phyloP scores from a whole-genome alignment of 2,113 vertebrate genomes.

The Centropus unirufus region DNA sequence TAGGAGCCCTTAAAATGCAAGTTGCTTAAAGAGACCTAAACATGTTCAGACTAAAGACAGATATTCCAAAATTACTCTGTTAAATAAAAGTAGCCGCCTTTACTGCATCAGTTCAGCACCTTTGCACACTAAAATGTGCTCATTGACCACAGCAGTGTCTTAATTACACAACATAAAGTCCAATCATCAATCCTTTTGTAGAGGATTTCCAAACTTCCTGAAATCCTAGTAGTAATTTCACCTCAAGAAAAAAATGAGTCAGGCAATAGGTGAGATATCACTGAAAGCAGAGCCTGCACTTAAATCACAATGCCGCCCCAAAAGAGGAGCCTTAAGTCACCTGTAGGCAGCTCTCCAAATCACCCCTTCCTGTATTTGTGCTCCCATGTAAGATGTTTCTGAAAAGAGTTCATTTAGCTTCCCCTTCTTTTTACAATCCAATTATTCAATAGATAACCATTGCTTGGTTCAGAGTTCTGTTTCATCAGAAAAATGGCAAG shows the following conservation, averaged over 20 bases:
- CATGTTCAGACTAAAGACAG: neutral
- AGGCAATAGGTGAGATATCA: too few species aligned
- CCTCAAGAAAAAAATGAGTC: too few species aligned
- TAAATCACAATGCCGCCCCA: too few species aligned
- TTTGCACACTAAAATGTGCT: neutral
- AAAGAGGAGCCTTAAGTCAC: neutral
- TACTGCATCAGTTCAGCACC: neutral
- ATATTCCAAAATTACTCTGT: neutral
- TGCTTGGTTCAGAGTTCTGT: neutral
- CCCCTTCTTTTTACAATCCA: neutral
- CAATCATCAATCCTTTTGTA: neutral
- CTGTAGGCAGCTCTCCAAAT: neutral
- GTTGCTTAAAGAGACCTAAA: neutral
- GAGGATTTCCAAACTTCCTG: neutral
- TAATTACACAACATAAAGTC: neutral
- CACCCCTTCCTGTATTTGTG: neutral
- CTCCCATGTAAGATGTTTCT: accelerated
- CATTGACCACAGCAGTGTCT: neutral
- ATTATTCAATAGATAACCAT: neutral
- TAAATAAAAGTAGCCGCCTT: neutral
- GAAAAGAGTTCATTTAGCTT: neutral
- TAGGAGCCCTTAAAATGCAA: neutral
- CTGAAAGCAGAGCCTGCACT: too few species aligned
- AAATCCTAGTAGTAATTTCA: neutral
- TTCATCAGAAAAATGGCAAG: neutral